Base-by-base conservation (phyloP, 2,113 vertebrate species). In the Gallinago paraguaiae region DNA sequence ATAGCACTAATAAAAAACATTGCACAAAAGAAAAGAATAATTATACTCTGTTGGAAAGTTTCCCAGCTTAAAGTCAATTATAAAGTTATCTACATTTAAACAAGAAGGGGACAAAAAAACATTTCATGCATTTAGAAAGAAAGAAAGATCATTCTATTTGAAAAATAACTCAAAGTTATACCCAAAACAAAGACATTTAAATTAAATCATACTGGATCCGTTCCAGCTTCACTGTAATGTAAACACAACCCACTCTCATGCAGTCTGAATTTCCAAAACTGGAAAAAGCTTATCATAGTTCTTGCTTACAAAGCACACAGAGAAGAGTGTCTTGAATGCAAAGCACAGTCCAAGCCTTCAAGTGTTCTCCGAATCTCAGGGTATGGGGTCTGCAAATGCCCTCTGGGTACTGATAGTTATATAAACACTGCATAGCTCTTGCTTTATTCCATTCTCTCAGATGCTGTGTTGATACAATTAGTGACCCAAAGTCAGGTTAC, bases 1-100 rank as follows among this genome's bases (percentile, higher is more conserved):
- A 64, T 98, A 98, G 95, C 98, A 97, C 98, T 98, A 95, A 79
- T 88, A 95, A 93, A 91, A 97, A 87, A 88, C 87, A 93, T 79
- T 30, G 95, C 79, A 96, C 92, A 93, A 86, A 96, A 96, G 91
- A 86, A 91, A 93, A 92, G 85, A 96, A 83, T 91, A 82, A 94
- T 96, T 94, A 95, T 50, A 80, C 84, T 63, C 87, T 18, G 35
- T 14, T 96, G 95, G 95, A 94, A 95, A 93, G 72, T 84, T 92
- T 95, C 93, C 93, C 94, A 83, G 93, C 60, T 84, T 96, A 79
- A 94, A 93, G 86, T 81, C 24, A 50, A 96, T 93, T 95, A 94
- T 82, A 74, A 93, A 95, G 86, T 96, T 96, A 95, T 94, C 92
- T 85, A 76, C 94, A 63, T 96, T 90, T 91, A 90, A 92, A 93